Base-by-base conservation (phyloP, 2,797 vertebrate genomes). In the Anguilla obscura region DNA sequence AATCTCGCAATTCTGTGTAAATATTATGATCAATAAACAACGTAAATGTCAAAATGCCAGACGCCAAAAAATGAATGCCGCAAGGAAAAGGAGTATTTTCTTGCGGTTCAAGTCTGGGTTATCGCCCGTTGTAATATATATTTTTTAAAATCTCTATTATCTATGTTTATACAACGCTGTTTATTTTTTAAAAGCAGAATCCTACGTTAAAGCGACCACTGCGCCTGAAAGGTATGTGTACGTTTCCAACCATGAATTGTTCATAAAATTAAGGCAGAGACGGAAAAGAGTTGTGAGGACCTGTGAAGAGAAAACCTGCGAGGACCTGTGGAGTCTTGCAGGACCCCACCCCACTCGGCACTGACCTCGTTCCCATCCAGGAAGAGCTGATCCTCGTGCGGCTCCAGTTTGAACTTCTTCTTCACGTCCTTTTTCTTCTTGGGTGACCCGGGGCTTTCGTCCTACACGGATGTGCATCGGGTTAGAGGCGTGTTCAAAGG, bases 331-430 rank as follows among this genome's bases (percentile, higher is more conserved):
- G 50, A 84, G n/a, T 63, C 5, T 16, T 3, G 16, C 14, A 16
- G n/a, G n/a, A 36, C 50, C 86, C 2, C n/a, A 6, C 63, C 7
- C n/a, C 7, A 76, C 0, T 5, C 0, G 8, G 5, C 40, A 85
- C 92, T 90, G 87, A 98, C 99, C 97, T 99, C 99, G 90, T 98
- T 99, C 90, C 99, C 99, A 92, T 99, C 98, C 90, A 99, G 91
- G 92, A 99, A 99, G 92, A 99, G 92, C 92, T 99, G 98, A 91
- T 99, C 98, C 88, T 99, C 98, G 3, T 99, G 98, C 90, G 97
- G 98, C 94, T 99, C 98, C 91, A 99, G 96, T 93, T 99, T 99
- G 93, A 99, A 99, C 95, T 99, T 99, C 95, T 98, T 99, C 95
- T 99, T 99, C 48, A 96, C 97, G 89, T 99, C 98, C 88, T 99